phyloP scores from a whole-genome alignment of 2,888 invertebrate species.

The Chesias legatella region DNA sequence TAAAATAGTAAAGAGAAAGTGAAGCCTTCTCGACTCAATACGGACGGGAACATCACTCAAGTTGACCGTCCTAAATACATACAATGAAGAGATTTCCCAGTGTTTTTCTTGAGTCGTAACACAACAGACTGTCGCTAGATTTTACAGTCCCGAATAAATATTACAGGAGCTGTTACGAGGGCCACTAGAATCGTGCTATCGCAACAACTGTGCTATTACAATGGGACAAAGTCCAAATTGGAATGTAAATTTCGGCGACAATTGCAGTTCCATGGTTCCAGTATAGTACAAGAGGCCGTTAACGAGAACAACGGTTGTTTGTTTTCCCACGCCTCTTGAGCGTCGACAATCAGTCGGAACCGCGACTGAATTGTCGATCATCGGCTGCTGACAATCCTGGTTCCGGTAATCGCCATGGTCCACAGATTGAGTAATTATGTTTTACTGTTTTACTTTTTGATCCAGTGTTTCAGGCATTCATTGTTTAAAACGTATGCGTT shows the following conservation, averaged over 20 bases:
- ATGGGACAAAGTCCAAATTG: slow-evolving; percentile 30
- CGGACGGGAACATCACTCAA: slow-evolving; percentile 10
- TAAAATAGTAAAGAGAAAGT: background rate
- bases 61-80: slow-evolving; percentile 39
- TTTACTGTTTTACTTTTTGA: too few relatives aligned
- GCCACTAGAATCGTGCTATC: background rate
- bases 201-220: slow-evolving; percentile 22
- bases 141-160: slow-evolving; percentile 42
- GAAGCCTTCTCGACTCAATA: slow-evolving; percentile 7
- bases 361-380: slow-evolving; percentile 44
- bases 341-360: slow-evolving; percentile 45
- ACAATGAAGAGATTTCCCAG: slow-evolving; percentile 34
- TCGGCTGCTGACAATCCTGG: slow-evolving; percentile 36
- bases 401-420: slow-evolving; percentile 28
- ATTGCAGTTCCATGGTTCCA: slow-evolving; percentile 42
- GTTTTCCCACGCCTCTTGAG: slow-evolving; percentile 67
- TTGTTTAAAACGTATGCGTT: too few relatives aligned
- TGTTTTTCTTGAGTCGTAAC: slow-evolving; percentile 38
- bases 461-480: too few relatives aligned
- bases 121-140: slow-evolving; percentile 37
- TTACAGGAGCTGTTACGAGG: slow-evolving; percentile 25
- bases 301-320: slow-evolving; percentile 63
- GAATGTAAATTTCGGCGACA: slow-evolving; percentile 35
- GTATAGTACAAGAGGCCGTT: slow-evolving; percentile 54
- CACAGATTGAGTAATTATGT: background rate